These are phyloP conservation scores for Tarsius wallacei DNA, from an alignment of 2,797 vertebrate genomes.

Conservation along the genomic window DNA sequence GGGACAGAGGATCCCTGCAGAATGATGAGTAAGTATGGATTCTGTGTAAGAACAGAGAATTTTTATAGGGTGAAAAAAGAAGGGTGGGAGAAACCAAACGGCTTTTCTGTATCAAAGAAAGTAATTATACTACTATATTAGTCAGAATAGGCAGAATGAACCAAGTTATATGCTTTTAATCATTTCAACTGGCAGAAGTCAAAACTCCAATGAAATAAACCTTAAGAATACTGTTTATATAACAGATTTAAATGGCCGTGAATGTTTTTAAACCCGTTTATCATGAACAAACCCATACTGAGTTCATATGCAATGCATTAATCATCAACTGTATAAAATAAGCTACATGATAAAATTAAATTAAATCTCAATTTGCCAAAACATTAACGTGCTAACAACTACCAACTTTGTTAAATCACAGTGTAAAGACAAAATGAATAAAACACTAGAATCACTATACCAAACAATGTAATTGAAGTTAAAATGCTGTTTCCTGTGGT, in stretches of 20 bases:
- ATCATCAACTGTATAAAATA: constrained; percentile 86
- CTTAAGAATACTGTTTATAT: constrained; percentile 67
- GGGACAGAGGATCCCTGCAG: not conserved
- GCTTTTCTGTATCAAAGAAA: not conserved
- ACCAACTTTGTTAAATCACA: constrained; percentile 85
- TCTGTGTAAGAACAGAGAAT: not conserved
- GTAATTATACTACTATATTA: not conserved
- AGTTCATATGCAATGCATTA: constrained; percentile 83
- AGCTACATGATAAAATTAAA: constrained; percentile 87
- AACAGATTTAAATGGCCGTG: constrained; percentile 68
- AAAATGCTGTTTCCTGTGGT: constrained; percentile 83
- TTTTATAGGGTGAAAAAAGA: not conserved
- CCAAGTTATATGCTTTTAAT: constrained; percentile 16
- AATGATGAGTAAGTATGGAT: not conserved
- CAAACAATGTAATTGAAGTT: constrained; percentile 83
- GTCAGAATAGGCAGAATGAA: not conserved
- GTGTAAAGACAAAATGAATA: constrained; percentile 79
- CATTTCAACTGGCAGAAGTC: constrained; percentile 34
- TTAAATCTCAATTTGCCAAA: constrained; percentile 90
- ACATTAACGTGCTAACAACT: constrained; percentile 86
- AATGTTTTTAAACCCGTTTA: constrained; percentile 76
- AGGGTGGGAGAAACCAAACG: not conserved
- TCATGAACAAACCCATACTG: constrained; percentile 82
- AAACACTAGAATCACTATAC: constrained; percentile 78
- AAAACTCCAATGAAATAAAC: constrained; percentile 71